Conservation (phyloP, 1,140 invertebrate genomes). For the Harlomillsia oculata region DNA sequence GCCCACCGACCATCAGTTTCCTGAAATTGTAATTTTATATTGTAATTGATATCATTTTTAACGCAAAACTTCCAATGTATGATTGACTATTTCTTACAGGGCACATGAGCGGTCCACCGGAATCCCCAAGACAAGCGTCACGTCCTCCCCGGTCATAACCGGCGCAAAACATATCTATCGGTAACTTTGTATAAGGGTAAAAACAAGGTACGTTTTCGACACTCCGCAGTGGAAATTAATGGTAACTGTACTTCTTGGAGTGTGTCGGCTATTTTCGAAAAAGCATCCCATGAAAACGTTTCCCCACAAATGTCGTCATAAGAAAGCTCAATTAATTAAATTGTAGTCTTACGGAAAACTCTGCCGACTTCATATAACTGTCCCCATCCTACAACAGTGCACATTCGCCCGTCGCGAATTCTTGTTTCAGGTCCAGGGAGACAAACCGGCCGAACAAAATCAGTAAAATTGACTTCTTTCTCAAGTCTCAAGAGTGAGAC, state of each 20-base stretch:
- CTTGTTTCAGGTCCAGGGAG: conserved; percentile 44
- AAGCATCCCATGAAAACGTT: too few species aligned
- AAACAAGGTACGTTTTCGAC: conserved; percentile 64
- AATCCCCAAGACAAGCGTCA: conserved; percentile 81
- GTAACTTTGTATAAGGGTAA: conserved; percentile 67
- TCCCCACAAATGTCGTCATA: too few species aligned
- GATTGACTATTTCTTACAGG: conserved; percentile 12
- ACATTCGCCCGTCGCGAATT: conserved; percentile 52
- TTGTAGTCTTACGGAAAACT: conserved; percentile 61
- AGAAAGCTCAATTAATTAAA: too few species aligned
- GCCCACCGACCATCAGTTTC: conserved; percentile 51
- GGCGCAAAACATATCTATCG: conserved; percentile 82
- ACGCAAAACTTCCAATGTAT: not conserved
- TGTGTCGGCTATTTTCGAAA: conserved; percentile 72
- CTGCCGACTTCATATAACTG: conserved; percentile 67
- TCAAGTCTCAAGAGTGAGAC: conserved; percentile 60
- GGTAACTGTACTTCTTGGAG: conserved; percentile 76
- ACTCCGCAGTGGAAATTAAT: conserved; percentile 69
- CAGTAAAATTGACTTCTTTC: conserved; percentile 55
- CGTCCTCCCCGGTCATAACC: conserved; percentile 58
- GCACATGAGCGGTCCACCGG: conserved; percentile 38
- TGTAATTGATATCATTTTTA: too few species aligned
- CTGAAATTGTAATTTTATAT: conserved; percentile 30
- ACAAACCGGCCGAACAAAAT: conserved; percentile 65
- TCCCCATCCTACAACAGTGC: conserved; percentile 73